These are phyloP conservation scores for Calidris pugnax DNA, from an alignment of 2,113 vertebrate species.

Conservation along the genomic window DNA sequence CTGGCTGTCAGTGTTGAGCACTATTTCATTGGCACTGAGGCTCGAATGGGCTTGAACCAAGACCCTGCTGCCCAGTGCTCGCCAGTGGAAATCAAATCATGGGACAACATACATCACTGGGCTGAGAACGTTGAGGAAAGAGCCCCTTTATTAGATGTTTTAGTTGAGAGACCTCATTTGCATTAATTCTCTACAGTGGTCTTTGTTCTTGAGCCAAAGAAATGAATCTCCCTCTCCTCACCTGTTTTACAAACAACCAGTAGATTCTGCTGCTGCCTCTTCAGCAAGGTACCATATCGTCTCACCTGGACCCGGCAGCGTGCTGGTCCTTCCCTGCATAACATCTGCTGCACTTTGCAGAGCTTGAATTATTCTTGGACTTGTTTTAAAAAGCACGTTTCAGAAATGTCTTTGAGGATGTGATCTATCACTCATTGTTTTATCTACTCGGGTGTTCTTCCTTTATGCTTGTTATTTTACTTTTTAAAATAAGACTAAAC, in stretches of 20 bases:
- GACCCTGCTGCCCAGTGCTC: neutral
- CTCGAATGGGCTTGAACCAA: neutral
- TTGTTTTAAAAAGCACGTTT: constrained; percentile 22
- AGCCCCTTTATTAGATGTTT: neutral
- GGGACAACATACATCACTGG: neutral
- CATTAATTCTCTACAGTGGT: neutral
- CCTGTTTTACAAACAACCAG: neutral
- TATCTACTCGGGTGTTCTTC: neutral
- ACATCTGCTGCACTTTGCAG: constrained; percentile 33
- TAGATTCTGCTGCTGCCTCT: neutral
- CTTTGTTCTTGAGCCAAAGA: neutral
- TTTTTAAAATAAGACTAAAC: neutral
- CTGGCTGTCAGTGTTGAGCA: neutral
- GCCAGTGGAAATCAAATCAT: neutral
- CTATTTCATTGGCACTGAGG: neutral
- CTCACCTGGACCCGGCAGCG: neutral
- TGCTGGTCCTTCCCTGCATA: neutral
- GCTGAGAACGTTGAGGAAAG: neutral
- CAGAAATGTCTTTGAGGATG: neutral
- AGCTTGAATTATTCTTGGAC: neutral
- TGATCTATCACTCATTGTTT: neutral
- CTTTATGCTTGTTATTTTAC: neutral
- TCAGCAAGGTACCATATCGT: neutral
- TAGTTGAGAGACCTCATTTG: neutral
- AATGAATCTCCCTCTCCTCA: neutral